Evolutionary conservation across 2,113 vertebrate species (phyloP), one percentile per base, ranked within the genome.

Genomic region (Genyomyrus donnyi): DNA sequence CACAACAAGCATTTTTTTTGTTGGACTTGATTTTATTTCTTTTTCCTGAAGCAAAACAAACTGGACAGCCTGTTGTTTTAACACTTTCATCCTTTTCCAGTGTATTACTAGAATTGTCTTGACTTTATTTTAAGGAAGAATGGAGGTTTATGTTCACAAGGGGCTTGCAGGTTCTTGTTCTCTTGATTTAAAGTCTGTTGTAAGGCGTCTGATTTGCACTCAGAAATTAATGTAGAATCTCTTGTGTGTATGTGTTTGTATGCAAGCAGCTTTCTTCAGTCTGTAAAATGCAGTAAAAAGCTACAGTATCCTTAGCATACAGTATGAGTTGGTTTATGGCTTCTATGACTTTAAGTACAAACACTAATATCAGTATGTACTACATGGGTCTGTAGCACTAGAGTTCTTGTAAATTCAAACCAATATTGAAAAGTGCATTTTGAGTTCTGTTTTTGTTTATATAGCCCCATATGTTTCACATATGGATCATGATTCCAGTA

Each of bases 151-250:
- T 94, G 93, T 91, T 93, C 93, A 86, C 85, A 87, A 90, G 95
- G 95, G 94, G 94, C 94, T 95, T 94, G 94, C 92, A 92, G 91
- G 94, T 93, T 94, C 94, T 93, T 93, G 94, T 91, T 96, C 97
- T 95, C 96, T 96, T 93, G 87, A 84, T 94, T 80, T 94, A 96
- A 97, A 95, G 96, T 97, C 96, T 97, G 90, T 98, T 96, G 97
- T 98, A 97, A 97, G 98, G 96, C 97, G 97, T 96, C 96, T 97
- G 96, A 97, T 97, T 99, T 99, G 98, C 98, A 99, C 98, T 98
- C 96, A 97, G 97, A 96, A 96, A 96, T 97, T 96, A 97, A 97
- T 97, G 96, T 96, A 96, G 96, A 98, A 93, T 97, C 96, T 96
- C 97, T 97, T 96, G 95, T 87, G 35, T 87, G 86, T 88, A 62